Percentiles rank a stretch among this genome's conserved stretches.
Conservation (phyloP, 1,140 invertebrate species). For the Drosophila seguyi region DNA sequence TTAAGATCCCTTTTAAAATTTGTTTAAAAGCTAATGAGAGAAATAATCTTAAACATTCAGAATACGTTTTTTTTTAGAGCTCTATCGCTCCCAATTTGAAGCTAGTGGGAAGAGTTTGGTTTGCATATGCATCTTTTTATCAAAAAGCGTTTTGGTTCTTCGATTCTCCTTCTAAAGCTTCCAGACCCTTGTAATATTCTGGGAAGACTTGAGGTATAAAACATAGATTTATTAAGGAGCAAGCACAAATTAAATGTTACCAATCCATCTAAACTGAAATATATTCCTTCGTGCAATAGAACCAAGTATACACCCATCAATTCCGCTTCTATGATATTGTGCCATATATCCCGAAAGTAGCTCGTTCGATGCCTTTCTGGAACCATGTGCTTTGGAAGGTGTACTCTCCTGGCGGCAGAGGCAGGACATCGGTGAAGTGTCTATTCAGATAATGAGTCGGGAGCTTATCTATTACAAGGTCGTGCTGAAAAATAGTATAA, state of each 20-base stretch:
- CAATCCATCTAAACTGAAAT: not conserved
- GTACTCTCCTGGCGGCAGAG: slow-evolving; percentile 21
- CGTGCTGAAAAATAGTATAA: slow-evolving; percentile 6
- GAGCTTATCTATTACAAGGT: slow-evolving; percentile 12
- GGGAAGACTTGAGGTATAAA: not conserved
- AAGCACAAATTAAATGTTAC: not conserved
- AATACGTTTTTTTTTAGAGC: too few species aligned
- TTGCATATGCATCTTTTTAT: too few species aligned
- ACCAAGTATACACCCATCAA: not conserved
- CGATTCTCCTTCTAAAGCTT: too few species aligned
- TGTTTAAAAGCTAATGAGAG: too few species aligned
- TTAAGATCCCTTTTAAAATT: too few species aligned
- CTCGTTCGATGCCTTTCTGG: not conserved
- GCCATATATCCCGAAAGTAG: slow-evolving; percentile 3
- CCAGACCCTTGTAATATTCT: not conserved
- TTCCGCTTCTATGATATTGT: slow-evolving; percentile 1
- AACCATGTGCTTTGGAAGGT: slow-evolving; percentile 24
- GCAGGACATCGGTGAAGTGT: slow-evolving; percentile 25
- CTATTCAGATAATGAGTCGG: slow-evolving; percentile 5
- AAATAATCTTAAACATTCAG: too few species aligned
- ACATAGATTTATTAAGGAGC: not conserved
- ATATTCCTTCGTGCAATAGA: not conserved
- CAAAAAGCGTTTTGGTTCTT: too few species aligned
- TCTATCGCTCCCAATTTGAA: too few species aligned
- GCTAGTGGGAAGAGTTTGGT: too few species aligned